A percentile compares a stretch with the other conserved stretches of the same genome.
These are phyloP conservation scores for Gymnothorax javanicus DNA, from an alignment of 2,797 vertebrate genomes.

Conservation along the genomic window DNA sequence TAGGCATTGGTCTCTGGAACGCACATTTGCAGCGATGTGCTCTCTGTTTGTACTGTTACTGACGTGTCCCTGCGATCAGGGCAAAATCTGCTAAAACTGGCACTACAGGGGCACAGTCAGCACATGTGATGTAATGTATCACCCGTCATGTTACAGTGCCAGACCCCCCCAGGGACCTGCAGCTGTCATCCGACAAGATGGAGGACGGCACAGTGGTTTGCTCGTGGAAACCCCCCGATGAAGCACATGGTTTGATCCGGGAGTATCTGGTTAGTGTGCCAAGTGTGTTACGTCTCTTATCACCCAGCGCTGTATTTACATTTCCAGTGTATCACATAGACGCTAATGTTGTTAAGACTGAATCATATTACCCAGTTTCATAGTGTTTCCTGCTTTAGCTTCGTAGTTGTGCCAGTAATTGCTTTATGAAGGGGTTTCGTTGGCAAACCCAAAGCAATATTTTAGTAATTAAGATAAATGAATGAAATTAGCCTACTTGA, in stretches of 20 bases:
- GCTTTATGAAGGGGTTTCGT: not conserved
- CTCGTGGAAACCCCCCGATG: constrained; percentile 82
- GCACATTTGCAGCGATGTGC: not conserved
- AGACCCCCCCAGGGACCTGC: constrained; percentile 85
- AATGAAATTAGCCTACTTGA: not conserved
- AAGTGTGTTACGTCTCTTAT: not conserved
- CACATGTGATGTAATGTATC: not conserved
- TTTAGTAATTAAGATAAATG: not conserved
- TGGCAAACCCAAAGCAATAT: not conserved
- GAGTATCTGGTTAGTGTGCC: constrained; percentile 89
- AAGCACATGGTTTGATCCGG: constrained; percentile 85
- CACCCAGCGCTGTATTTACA: not conserved
- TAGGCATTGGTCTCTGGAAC: not conserved
- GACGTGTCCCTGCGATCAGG: not conserved
- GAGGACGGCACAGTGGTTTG: constrained; percentile 79
- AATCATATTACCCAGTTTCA: not conserved
- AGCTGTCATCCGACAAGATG: constrained; percentile 79
- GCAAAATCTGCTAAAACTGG: not conserved
- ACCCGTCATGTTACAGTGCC: constrained; percentile 74
- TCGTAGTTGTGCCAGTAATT: not conserved
- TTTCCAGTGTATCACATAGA: constrained; percentile 10
- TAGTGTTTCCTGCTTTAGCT: not conserved
- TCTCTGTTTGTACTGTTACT: not conserved
- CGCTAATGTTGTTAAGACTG: not conserved
- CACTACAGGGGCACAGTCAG: not conserved